A percentile compares a stretch with the other conserved stretches of the same genome.
Conservation (phyloP, 2,797 vertebrate species). For the Podarcis siculus region DNA sequence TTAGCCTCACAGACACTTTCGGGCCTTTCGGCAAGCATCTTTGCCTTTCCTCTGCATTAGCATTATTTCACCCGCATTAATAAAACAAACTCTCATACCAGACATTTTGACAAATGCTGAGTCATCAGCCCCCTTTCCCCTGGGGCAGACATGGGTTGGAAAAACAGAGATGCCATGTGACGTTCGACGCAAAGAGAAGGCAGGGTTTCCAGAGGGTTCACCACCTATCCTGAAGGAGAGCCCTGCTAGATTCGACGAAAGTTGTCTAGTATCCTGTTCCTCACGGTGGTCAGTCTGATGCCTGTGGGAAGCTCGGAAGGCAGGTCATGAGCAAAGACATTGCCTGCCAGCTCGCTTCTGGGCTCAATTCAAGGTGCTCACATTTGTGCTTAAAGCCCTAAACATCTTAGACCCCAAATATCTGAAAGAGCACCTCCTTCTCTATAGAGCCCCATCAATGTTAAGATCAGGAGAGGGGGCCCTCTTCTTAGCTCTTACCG, state of each 20-base stretch:
- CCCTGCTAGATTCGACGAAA: not conserved
- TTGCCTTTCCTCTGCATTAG: constrained; percentile 10
- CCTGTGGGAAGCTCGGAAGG: not conserved
- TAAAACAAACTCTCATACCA: constrained; percentile 14
- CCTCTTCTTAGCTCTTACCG: too few relatives aligned
- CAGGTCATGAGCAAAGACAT: too few relatives aligned
- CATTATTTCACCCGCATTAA: constrained; percentile 15
- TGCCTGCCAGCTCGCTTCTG: too few relatives aligned
- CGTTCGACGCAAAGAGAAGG: not conserved
- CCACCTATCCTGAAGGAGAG: not conserved
- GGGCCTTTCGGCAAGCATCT: not conserved
- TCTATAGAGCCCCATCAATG: too few relatives aligned
- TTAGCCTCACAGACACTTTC: constrained; percentile 3
- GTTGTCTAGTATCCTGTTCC: not conserved
- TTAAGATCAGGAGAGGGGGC: too few relatives aligned
- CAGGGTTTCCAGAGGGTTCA: not conserved
- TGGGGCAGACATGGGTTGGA: not conserved
- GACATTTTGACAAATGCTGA: not conserved
- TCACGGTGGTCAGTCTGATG: too few relatives aligned
- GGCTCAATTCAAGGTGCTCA: too few relatives aligned
- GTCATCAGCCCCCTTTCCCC: not conserved
- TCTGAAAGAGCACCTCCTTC: too few relatives aligned
- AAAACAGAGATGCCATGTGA: not conserved
- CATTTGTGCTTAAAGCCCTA: too few relatives aligned
- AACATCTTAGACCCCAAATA: too few relatives aligned